Evolutionary conservation across 2,797 vertebrate species (phyloP).

Genomic region (Semotilus atromaculatus): DNA sequence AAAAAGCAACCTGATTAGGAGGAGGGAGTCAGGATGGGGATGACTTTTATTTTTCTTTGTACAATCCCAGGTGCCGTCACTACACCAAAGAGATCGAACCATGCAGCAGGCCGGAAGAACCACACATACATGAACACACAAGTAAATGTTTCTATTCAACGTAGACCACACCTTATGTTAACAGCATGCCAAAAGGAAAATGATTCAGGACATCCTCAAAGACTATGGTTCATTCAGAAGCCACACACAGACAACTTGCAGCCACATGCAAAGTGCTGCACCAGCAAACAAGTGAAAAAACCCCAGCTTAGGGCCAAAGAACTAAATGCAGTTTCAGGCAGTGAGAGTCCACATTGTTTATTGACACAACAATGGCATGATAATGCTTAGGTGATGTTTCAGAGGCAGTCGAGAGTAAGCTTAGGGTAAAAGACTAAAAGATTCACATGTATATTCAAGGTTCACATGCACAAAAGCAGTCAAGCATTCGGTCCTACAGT

Average conservation of each 20-base stretch:
- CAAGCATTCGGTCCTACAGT: not conserved
- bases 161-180: constrained; percentile 46
- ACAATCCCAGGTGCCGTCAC: constrained; percentile 5
- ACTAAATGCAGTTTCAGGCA: constrained; percentile 9
- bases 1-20: not conserved
- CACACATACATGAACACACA: constrained; percentile 37
- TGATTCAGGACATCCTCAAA: constrained; percentile 5
- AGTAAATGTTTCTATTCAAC: not conserved
- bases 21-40: not conserved
- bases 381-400: constrained; percentile 38
- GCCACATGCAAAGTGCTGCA: constrained; percentile 34
- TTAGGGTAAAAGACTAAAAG: not conserved
- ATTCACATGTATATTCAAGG: not conserved
- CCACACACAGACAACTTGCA: constrained; percentile 19
- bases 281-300: constrained; percentile 10
- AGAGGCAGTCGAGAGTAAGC: constrained; percentile 41
- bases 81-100: constrained; percentile 14
- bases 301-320: constrained; percentile 7
- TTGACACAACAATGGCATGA: not conserved
- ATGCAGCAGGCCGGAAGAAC: constrained; percentile 35
- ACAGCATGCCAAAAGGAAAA: constrained; percentile 44
- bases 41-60: not conserved
- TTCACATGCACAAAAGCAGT: constrained; percentile 29
- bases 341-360: not conserved
- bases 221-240: constrained; percentile 14